A percentile compares a stretch with the other conserved stretches of the same genome.
These are phyloP conservation scores for Campylomormyrus numenius DNA, from an alignment of 2,113 vertebrate species.

Conservation along the genomic window DNA sequence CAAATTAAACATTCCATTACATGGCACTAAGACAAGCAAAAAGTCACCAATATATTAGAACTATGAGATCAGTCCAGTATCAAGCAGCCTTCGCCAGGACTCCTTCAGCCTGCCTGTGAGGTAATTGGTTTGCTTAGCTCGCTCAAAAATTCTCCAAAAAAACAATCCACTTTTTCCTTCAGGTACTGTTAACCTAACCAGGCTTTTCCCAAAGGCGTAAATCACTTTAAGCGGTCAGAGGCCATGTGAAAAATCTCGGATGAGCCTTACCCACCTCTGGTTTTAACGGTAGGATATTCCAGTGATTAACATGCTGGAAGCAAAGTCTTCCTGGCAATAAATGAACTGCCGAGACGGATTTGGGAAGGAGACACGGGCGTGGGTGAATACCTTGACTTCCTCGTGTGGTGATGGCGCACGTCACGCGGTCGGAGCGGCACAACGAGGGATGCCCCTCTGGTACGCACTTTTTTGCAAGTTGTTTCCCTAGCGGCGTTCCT, in stretches of 20 bases:
- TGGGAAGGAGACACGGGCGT: not conserved
- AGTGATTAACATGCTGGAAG: not conserved
- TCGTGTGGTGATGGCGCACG: not conserved
- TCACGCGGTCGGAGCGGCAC: not conserved
- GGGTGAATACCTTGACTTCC: not conserved
- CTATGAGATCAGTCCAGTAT: not conserved
- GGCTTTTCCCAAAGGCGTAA: not conserved
- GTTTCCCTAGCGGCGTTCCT: conserved; percentile 39
- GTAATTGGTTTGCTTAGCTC: conserved; percentile 27
- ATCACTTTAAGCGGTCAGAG: not conserved
- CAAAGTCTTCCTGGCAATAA: not conserved
- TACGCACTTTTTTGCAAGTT: conserved; percentile 7
- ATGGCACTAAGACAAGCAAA: not conserved
- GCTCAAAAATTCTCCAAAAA: conserved; percentile 11
- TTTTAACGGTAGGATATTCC: not conserved
- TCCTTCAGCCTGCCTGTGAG: conserved; percentile 8
- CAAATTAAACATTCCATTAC: not conserved
- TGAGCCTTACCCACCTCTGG: not conserved
- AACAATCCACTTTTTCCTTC: conserved; percentile 15
- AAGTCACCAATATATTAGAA: not conserved
- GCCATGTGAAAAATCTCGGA: not conserved
- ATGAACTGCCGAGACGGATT: not conserved
- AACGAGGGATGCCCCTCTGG: conserved; percentile 32
- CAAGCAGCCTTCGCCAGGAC: not conserved
- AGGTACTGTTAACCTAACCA: conserved; percentile 1